Evolutionary conservation across 2,888 invertebrate genomes (phyloP), one percentile per base, ranked within the genome.

Genomic region (Agrilus mali): DNA sequence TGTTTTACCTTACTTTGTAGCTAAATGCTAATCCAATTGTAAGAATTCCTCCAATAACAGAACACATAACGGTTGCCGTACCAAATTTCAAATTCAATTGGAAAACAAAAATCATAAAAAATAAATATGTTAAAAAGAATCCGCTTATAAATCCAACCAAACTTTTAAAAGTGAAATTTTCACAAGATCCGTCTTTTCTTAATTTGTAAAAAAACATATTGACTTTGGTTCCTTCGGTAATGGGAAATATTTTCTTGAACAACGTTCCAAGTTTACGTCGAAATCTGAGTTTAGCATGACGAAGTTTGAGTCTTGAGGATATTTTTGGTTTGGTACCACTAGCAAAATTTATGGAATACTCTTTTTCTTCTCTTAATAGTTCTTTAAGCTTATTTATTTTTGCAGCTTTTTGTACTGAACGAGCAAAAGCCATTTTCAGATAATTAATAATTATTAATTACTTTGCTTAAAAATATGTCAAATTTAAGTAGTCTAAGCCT

Each of bases 11-110:
- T 15, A 73, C 58, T 51, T 61, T 66, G 40, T 64, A 57, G 46
- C 79, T 82, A 58, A 82, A 82, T 1, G 82, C 80, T 38, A 83
- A 63, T 5, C 81, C 82, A 45, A 82, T 60, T 1, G 79, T 79
- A 20, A 82, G 65, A 45, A 79, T 62, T 7, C 76, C 66, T 10
- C 82, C 82, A 50, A 81, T 67, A 35, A 77, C 51, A 1, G 76
- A 72, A 55, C 80, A 80, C 55, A 80, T 63, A 32, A 77, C 60
- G 0, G 78, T 79, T 1, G 80, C 78, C 16, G 72, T 70, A 1
- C 72, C 66, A 3, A 80, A 59, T 3, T 72, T 72, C 55, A 80
- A 72, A 41, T 78, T 75, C 38, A 82, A 56, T 60, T 81, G 80
- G 49, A 78, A 73, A 1, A 81, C 75, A 50, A 82, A 74, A 57